phyloP scores from a whole-genome alignment of 2,797 vertebrate genomes.

The Oryzias dopingdopingensis region DNA sequence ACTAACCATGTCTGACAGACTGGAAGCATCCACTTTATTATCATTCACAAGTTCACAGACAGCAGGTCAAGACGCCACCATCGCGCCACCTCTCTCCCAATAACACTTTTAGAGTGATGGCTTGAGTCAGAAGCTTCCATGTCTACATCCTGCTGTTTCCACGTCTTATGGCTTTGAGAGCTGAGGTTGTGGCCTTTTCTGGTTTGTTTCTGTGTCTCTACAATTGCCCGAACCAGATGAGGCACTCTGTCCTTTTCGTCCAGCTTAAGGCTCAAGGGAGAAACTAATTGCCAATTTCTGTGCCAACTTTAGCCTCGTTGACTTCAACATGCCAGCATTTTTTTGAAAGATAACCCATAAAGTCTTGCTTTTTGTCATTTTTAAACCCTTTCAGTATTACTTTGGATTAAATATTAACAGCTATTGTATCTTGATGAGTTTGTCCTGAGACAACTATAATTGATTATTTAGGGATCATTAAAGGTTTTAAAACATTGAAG shows the following conservation, averaged over 20 bases:
- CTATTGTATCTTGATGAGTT: too few relatives aligned
- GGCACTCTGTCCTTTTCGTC: constrained; percentile 1
- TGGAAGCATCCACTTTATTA: constrained; percentile 53
- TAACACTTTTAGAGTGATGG: constrained; percentile 32
- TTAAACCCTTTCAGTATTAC: too few relatives aligned
- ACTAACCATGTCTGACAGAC: constrained; percentile 47
- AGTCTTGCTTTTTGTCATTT: too few relatives aligned
- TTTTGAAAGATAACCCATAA: too few relatives aligned
- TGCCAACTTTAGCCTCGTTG: too few relatives aligned
- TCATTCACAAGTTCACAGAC: constrained; percentile 55
- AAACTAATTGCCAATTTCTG: too few relatives aligned
- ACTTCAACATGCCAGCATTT: too few relatives aligned
- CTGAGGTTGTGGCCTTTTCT: constrained; percentile 3
- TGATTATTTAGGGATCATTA: too few relatives aligned
- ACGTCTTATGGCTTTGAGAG: constrained; percentile 1
- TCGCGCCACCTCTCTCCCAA: constrained; percentile 21
- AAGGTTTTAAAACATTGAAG: too few relatives aligned
- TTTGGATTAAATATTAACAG: too few relatives aligned
- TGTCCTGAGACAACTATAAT: too few relatives aligned
- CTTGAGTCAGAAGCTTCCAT: constrained; percentile 21
- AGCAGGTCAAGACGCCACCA: constrained; percentile 29
- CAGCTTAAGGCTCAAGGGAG: constrained; percentile 6
- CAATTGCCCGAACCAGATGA: constrained; percentile 1
- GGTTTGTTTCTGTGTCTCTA: constrained; percentile 1
- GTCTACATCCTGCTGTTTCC: constrained; percentile 29